A percentile compares a stretch with the other conserved stretches of the same genome.
phyloP scores from a whole-genome alignment of 2,113 vertebrate genomes.

The Struthio camelus region DNA sequence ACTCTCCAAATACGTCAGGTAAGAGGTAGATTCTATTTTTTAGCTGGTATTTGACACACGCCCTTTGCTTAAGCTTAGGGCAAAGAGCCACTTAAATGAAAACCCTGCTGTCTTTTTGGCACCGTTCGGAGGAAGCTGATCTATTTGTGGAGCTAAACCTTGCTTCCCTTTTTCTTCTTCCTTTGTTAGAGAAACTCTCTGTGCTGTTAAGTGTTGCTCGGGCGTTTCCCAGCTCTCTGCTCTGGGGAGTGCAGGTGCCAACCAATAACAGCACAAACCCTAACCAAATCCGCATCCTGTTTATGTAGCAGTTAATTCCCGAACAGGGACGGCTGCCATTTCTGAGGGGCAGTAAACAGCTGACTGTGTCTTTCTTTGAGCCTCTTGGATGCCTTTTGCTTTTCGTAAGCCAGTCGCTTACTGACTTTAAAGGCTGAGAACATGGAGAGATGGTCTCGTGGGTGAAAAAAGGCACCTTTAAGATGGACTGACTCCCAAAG shows the following conservation, averaged over 20 bases:
- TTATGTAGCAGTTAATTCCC: slow-evolving; percentile 30
- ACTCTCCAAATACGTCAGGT: slow-evolving; percentile 89
- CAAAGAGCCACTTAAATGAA: neutral
- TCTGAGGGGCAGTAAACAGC: slow-evolving; percentile 35
- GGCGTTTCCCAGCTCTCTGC: slow-evolving; percentile 22
- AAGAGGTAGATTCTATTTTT: neutral
- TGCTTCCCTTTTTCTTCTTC: slow-evolving; percentile 47
- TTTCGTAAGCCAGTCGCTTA: neutral
- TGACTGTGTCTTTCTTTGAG: neutral
- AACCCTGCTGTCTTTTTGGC: slow-evolving; percentile 49
- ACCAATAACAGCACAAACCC: neutral
- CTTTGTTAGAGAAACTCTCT: slow-evolving; percentile 41
- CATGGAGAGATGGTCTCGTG: neutral
- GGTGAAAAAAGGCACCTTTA: neutral
- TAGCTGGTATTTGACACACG: neutral
- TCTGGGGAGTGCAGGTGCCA: slow-evolving; percentile 13
- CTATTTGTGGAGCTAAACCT: slow-evolving; percentile 43
- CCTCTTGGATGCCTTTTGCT: slow-evolving; percentile 11
- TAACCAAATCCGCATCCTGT: slow-evolving; percentile 40
- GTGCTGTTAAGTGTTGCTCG: neutral
- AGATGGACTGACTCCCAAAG: neutral
- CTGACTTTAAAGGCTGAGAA: neutral
- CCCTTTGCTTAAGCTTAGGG: neutral
- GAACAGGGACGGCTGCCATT: neutral
- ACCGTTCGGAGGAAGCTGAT: slow-evolving; percentile 28